Evolutionary conservation across 2,113 vertebrate genomes (phyloP).

Genomic region (Tympanuchus pallidicinctus): DNA sequence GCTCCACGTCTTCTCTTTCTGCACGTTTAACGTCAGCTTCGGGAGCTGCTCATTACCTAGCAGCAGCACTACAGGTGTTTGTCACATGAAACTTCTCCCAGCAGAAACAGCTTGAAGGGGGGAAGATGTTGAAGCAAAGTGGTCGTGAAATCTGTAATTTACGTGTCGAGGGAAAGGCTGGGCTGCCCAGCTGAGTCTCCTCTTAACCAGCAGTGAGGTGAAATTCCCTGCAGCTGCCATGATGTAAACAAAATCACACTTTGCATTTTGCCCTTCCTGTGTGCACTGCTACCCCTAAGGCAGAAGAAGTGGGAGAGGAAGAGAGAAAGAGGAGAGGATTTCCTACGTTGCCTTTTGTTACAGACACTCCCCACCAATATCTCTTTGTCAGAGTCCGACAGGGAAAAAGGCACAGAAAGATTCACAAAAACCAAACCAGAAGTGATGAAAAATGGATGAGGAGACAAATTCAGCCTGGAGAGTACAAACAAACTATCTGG

Average conservation of each 20-base stretch:
- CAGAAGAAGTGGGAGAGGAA: neutral
- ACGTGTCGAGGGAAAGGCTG: rapidly evolving
- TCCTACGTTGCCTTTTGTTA: neutral
- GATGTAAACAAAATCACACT: neutral
- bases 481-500: conserved; percentile 57
- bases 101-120: neutral
- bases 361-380: neutral
- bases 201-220: neutral
- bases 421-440: neutral
- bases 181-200: rapidly evolving
- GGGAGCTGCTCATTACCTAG: neutral
- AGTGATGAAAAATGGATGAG: conserved; percentile 47
- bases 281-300: neutral
- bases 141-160: neutral
- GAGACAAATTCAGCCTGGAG: conserved; percentile 11
- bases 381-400: neutral
- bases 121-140: neutral
- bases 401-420: neutral
- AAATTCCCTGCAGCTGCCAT: neutral
- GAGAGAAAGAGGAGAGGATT: too few relatives aligned
- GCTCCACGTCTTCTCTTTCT: neutral
- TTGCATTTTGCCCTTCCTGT: neutral
- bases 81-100: neutral
- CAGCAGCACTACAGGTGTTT: neutral
- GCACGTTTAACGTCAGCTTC: rapidly evolving